Conservation (phyloP, 2,113 vertebrate species). For the Antennarius striatus region DNA sequence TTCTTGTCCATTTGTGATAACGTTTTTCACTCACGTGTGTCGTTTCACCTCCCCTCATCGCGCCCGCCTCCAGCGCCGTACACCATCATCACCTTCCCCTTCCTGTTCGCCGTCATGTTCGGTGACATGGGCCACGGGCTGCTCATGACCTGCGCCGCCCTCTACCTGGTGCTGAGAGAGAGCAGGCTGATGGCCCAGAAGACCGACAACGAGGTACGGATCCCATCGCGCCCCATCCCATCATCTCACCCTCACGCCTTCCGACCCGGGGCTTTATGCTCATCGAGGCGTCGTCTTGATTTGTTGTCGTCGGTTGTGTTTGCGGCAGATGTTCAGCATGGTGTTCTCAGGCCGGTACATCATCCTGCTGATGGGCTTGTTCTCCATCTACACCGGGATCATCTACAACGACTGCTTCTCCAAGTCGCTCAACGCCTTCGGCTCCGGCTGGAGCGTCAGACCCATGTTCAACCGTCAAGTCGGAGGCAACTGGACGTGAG, state of each 20-base stretch:
- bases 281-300: background rate
- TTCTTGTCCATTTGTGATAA: too few relatives aligned
- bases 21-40: too few relatives aligned
- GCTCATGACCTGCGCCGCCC: slow-evolving; percentile 91
- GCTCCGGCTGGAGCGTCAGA: slow-evolving; percentile 93
- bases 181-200: slow-evolving; percentile 93
- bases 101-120: slow-evolving; percentile 99
- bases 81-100: slow-evolving; percentile 97
- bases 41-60: too few relatives aligned
- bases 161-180: slow-evolving; percentile 94
- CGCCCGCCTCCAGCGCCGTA: slow-evolving; percentile 86
- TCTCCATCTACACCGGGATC: slow-evolving; percentile 95
- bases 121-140: slow-evolving; percentile 94
- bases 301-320: background rate
- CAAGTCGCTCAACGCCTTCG: slow-evolving; percentile 93
- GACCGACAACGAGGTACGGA: slow-evolving; percentile 91
- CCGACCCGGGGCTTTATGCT: background rate
- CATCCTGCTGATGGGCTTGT: slow-evolving; percentile 95
- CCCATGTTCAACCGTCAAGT: slow-evolving; percentile 84
- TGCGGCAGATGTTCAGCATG: slow-evolving; percentile 91
- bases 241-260: background rate
- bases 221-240: slow-evolving; percentile 17
- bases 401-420: slow-evolving; percentile 99
- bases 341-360: slow-evolving; percentile 96
- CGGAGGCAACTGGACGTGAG: slow-evolving; percentile 93